A percentile compares a stretch with the other conserved stretches of the same genome.
These are phyloP conservation scores for Chionoecetes opilio DNA, from an alignment of 1,140 invertebrate species.

Conservation along the genomic window DNA sequence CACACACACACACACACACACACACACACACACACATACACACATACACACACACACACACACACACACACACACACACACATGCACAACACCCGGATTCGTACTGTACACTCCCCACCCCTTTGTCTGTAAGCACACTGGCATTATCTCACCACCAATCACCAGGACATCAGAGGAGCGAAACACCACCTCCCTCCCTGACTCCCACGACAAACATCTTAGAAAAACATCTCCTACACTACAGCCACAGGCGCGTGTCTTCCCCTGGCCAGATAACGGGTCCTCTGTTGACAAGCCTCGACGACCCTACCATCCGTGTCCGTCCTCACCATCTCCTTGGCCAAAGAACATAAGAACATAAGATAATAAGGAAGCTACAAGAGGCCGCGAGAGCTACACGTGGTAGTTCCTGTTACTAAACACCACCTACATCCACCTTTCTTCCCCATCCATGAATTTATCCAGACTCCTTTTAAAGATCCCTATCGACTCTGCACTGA, in stretches of 20 bases:
- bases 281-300: neutral
- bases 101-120: too few species aligned
- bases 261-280: neutral
- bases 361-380: too few species aligned
- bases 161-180: neutral
- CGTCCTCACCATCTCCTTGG: neutral
- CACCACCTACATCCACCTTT: too few species aligned
- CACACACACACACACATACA: neutral
- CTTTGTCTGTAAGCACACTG: too few species aligned
- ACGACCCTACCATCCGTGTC: neutral
- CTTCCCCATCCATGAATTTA: too few species aligned
- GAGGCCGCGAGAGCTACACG: too few species aligned
- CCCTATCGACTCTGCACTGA: too few species aligned
- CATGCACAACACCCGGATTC: too few species aligned
- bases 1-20: constrained; percentile 49
- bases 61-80: neutral
- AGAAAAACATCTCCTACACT: neutral
- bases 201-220: constrained; percentile 31
- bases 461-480: too few species aligned
- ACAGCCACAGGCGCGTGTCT: constrained; percentile 22
- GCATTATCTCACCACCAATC: neutral
- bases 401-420: too few species aligned
- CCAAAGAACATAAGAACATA: neutral
- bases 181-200: neutral
- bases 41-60: neutral